Conservation (phyloP, 2,113 vertebrate genomes). For the Nettapus auritus region DNA sequence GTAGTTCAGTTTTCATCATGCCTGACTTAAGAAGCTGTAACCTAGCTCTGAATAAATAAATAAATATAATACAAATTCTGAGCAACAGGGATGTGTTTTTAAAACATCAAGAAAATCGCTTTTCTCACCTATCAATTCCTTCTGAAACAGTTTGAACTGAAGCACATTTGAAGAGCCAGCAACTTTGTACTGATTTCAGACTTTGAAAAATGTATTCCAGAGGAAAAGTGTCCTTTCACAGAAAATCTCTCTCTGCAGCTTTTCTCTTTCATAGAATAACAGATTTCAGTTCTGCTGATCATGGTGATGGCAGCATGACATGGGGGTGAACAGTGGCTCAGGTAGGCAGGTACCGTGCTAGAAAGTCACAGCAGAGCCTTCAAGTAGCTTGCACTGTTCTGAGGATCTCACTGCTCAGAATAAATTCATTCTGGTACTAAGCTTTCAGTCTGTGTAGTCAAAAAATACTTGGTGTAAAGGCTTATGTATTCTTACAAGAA, state of each 20-base stretch:
- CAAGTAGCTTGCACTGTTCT: background rate
- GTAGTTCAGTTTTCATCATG: background rate
- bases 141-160: background rate
- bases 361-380: background rate
- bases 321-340: background rate
- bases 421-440: background rate
- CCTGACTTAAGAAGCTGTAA: background rate
- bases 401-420: background rate
- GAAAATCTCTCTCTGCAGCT: background rate
- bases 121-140: background rate
- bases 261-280: background rate
- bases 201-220: background rate
- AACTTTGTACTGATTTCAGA: background rate
- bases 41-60: rapidly evolving
- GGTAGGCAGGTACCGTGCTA: background rate
- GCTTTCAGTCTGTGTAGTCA: background rate
- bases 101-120: background rate
- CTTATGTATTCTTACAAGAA: background rate
- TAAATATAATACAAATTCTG: background rate
- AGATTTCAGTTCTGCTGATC: background rate
- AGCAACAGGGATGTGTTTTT: background rate
- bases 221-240: background rate
- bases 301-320: background rate
- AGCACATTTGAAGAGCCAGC: background rate
- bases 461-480: background rate